Conservation (phyloP, 2,113 vertebrate species). For the Riparia riparia region DNA sequence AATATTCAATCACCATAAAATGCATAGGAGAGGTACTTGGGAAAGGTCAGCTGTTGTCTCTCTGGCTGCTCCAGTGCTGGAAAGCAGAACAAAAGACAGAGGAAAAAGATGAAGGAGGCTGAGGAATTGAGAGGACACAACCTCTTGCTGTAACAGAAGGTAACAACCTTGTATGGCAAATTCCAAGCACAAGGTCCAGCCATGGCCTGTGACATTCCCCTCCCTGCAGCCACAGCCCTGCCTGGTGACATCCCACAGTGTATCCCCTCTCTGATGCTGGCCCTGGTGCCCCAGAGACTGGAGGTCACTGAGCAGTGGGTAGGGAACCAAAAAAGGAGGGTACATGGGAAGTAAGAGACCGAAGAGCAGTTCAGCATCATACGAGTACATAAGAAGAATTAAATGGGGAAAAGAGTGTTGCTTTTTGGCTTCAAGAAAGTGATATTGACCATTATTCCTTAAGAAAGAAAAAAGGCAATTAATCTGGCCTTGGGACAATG, state of each 20-base stretch:
- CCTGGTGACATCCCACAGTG: accelerated
- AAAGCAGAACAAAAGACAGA: not conserved
- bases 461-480: not conserved
- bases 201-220: not conserved
- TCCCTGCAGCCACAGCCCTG: not conserved
- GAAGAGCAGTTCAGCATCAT: not conserved
- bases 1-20: not conserved
- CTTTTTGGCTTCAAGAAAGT: not conserved
- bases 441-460: not conserved
- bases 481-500: accelerated
- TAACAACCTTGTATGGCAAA: not conserved
- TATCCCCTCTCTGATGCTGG: accelerated
- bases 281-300: too few species aligned
- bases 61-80: not conserved
- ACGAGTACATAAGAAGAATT: not conserved
- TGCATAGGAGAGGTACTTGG: not conserved
- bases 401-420: not conserved
- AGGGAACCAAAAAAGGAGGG: not conserved
- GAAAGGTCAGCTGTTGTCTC: not conserved
- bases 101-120: not conserved
- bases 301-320: not conserved
- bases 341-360: not conserved
- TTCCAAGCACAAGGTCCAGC: accelerated
- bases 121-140: not conserved
- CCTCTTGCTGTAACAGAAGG: not conserved